Conservation (phyloP, 2,797 vertebrate genomes). For the Hirundo rustica region DNA sequence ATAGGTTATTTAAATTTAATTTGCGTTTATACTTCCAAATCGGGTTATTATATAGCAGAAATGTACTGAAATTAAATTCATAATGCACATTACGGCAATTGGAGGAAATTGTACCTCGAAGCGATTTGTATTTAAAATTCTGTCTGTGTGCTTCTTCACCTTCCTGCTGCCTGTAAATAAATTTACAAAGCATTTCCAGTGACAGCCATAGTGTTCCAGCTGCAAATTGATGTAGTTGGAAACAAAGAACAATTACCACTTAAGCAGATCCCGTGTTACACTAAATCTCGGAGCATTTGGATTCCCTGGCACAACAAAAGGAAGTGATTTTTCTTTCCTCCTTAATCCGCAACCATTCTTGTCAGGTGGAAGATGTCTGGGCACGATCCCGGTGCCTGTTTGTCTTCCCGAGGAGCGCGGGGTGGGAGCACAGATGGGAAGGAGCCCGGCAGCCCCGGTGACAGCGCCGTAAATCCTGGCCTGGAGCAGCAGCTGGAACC, state of each 20-base stretch:
- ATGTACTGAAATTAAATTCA: slow-evolving; percentile 70
- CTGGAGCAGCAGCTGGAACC: not conserved
- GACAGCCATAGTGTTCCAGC: slow-evolving; percentile 43
- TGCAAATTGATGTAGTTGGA: slow-evolving; percentile 56
- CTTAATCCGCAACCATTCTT: not conserved
- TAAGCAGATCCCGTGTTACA: slow-evolving; percentile 39
- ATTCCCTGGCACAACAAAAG: slow-evolving; percentile 37
- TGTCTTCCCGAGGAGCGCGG: not conserved
- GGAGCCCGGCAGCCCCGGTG: not conserved
- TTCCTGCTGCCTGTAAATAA: slow-evolving; percentile 53
- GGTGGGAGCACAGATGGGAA: not conserved
- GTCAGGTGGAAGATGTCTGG: not conserved
- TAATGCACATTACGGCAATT: slow-evolving; percentile 65
- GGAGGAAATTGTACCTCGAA: slow-evolving; percentile 66
- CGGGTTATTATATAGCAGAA: slow-evolving; percentile 61
- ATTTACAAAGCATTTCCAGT: slow-evolving; percentile 43
- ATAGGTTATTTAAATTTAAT: slow-evolving; percentile 67
- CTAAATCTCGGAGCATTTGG: slow-evolving; percentile 51
- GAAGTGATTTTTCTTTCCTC: slow-evolving; percentile 9
- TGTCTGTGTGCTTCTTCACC: slow-evolving; percentile 30
- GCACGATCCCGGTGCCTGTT: not conserved
- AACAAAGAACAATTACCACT: slow-evolving; percentile 61
- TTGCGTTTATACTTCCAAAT: slow-evolving; percentile 64
- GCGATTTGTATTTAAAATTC: slow-evolving; percentile 61
- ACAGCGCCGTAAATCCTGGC: accelerated